Base-by-base conservation (phyloP, 2,113 vertebrate species). In the Micronycteris hirsuta region DNA sequence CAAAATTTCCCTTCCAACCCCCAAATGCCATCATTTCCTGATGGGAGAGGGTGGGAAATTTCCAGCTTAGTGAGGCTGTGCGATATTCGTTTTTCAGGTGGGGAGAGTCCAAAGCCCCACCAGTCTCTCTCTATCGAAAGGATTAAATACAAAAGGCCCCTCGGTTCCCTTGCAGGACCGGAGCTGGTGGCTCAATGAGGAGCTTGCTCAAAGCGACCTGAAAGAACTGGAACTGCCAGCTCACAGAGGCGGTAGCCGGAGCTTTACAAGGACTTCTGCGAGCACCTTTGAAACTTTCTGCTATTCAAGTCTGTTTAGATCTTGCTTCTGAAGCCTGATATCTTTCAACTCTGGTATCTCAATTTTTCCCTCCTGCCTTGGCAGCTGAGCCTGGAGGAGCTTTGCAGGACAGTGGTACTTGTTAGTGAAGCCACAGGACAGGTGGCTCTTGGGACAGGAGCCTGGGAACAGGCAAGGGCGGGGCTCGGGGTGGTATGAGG, bases 381-480 rank as follows among this genome's bases (percentile, higher is more conserved):
- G 95, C 81, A n/a, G 86, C 89, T 82, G 89, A 95, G 93, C 91
- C 84, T 31, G 3, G 80, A 87, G 67, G 82, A 92, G 95, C 71
- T 97, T 97, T 95, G 86, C 86, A 92, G 94, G 91, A 65, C 74
- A 74, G 86, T 17, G 31, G 86, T 71, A 78, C 94, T 97, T 96
- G 96, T 94, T 49, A 97, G 93, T 97, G 97, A 97, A 93, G 95
- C 89, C 74, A 41, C 68, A 49, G 58, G 91, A 97, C 97, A 97
- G 97, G 90, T 96, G 96, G 86, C 52, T 33, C 33, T 43, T 4
- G 41, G 94, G 88, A 95, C 45, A 4, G 76, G 26, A 87, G 91
- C 76, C 91, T 76, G 7, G n/a, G 89, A 70, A 70, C 71, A 70
- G 0, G 22, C 12, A 7, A 54, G 92, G 76, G 73, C 0, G 7